A percentile compares a stretch with the other conserved stretches of the same genome.
Evolutionary conservation across 2,888 invertebrate genomes (phyloP).

Genomic region (Eristalis arbustorum): DNA sequence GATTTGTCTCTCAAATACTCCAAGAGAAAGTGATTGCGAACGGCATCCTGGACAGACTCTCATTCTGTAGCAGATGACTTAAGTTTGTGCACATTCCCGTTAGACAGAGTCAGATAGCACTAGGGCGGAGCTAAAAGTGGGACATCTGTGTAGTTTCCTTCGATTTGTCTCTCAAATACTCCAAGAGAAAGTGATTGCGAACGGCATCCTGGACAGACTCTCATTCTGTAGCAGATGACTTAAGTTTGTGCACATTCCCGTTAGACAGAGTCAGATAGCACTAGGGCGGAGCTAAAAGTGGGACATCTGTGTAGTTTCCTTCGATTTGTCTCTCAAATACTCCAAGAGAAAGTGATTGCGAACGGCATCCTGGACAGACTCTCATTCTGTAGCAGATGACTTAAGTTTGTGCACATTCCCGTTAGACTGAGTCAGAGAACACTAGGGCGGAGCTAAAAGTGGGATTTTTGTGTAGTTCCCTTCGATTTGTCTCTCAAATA

Average conservation of each 20-base stretch:
- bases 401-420: constrained; percentile 18
- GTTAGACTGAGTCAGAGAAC: neutral
- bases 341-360: constrained; percentile 20
- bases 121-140: constrained; percentile 14
- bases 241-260: constrained; percentile 2
- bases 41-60: constrained; percentile 21
- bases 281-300: neutral
- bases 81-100: constrained; percentile 1
- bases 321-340: constrained; percentile 19
- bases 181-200: constrained; percentile 9
- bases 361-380: constrained; percentile 39
- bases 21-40: constrained; percentile 15
- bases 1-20: constrained; percentile 22
- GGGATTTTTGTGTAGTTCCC: neutral
- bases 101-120: neutral
- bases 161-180: constrained; percentile 10
- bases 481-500: constrained; percentile 16
- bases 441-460: neutral
- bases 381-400: constrained; percentile 31
- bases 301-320: neutral
- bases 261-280: neutral
- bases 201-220: constrained; percentile 18
- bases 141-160: neutral
- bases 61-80: constrained; percentile 33
- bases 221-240: constrained; percentile 15